Evolutionary conservation across 2,113 vertebrate species (phyloP).

Genomic region (Recurvirostra avosetta): DNA sequence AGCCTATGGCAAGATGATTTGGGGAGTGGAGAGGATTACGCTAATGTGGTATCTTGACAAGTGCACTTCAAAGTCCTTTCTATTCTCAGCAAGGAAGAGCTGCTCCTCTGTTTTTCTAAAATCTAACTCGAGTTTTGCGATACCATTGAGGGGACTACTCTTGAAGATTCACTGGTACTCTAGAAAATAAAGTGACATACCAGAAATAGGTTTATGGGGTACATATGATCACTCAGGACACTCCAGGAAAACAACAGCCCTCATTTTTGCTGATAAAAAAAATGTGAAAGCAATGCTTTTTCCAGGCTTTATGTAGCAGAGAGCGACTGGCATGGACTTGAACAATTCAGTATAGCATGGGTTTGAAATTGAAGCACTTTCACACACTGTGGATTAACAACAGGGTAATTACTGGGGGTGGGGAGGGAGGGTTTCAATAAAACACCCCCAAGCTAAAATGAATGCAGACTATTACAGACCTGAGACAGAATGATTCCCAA

Average conservation of each 20-base stretch:
- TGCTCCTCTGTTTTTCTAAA: not conserved
- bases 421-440: not conserved
- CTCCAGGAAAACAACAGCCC: not conserved
- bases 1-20: not conserved
- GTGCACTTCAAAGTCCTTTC: not conserved
- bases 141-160: not conserved
- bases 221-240: not conserved
- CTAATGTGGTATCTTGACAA: not conserved
- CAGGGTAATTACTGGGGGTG: constrained; percentile 9
- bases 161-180: not conserved
- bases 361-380: constrained; percentile 28
- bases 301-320: not conserved
- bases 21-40: not conserved
- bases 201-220: not conserved
- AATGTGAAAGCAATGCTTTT: not conserved
- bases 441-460: constrained; percentile 22
- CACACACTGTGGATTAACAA: constrained; percentile 21
- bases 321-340: not conserved
- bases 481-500: constrained; percentile 40
- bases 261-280: not conserved
- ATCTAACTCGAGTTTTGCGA: not conserved
- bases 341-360: not conserved
- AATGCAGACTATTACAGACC: constrained; percentile 42
- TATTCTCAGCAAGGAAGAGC: not conserved
- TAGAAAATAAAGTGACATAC: not conserved